Conservation (phyloP, 1,140 invertebrate species). For the Zaprionus africanus region DNA sequence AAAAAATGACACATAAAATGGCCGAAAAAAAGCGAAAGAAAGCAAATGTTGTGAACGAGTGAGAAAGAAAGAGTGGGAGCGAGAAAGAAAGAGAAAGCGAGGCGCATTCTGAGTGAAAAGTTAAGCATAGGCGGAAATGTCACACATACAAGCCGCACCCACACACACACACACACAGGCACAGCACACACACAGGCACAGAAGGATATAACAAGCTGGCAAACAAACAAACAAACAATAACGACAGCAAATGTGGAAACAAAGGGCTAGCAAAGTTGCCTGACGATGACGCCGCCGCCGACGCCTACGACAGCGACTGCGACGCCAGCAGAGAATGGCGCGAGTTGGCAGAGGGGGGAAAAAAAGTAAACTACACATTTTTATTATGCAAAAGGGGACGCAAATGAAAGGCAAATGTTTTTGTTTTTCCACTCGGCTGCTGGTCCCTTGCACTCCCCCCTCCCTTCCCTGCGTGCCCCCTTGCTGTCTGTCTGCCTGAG, state of each 20-base stretch:
- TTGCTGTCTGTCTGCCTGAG: constrained; percentile 9
- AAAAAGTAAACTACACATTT: constrained; percentile 78
- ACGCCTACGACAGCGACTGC: constrained; percentile 4
- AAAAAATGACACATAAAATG: constrained; percentile 77
- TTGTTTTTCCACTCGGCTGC: constrained; percentile 65
- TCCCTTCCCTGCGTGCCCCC: background rate
- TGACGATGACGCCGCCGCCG: constrained; percentile 24
- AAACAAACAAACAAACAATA: constrained; percentile 82
- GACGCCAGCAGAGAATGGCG: constrained; percentile 25
- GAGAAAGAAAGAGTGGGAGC: background rate
- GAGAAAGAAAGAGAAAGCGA: background rate
- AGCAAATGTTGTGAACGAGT: background rate
- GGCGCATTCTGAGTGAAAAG: constrained; percentile 67
- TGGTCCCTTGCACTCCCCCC: background rate
- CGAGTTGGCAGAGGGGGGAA: constrained; percentile 41
- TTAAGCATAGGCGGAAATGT: constrained; percentile 81
- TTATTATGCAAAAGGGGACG: constrained; percentile 81
- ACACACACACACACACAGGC: constrained; percentile 5
- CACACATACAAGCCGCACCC: constrained; percentile 74
- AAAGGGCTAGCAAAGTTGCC: constrained; percentile 77
- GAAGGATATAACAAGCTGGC: constrained; percentile 58
- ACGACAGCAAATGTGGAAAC: constrained; percentile 76
- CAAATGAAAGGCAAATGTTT: constrained; percentile 82
- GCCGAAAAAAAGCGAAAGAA: constrained; percentile 46
- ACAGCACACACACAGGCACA: constrained; percentile 7